Base-by-base conservation (phyloP, 2,113 vertebrate species). In the Pomatostomus ruficeps region DNA sequence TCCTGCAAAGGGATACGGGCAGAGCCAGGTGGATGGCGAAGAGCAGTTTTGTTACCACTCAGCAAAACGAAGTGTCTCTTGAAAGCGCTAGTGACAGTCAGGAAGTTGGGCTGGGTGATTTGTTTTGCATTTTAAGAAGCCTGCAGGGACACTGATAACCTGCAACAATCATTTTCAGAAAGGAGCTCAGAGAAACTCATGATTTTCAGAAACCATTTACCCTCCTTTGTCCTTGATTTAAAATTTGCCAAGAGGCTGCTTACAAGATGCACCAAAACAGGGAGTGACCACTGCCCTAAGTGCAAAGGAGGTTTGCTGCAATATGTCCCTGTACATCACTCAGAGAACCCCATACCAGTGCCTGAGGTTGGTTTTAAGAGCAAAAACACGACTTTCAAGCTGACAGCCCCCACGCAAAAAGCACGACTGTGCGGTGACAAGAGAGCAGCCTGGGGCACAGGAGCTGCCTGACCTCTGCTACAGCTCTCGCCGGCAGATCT, bases 391-490 rank as follows among this genome's bases (percentile, higher is more conserved):
- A 95, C 52, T 96, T 96, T 78, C 75, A 92, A 92, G 92, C 94
- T 94, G 92, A 90, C 94, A 93, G 91, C 75, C 91, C 82, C 83
- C 16, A 6, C 3, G 24, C 92, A 90, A 82, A 90, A 94, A 93
- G 92, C 43, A 0, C 63, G 9, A 88, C 94, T 80, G 80, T 89
- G 91, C 7, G 0, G 82, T 92, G 92, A 92, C 94, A 95, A 80
- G 79, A 94, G 92, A 96, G 95, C 85, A 93, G 92, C 96, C 96
- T 80, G 79, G 85, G 94, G 95, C 95, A 92, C 67, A 93, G 91
- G 92, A 95, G 95, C 95, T 49, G 63, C 38, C 91, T 95, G 95
- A 96, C 96, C 96, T 94, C 96, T 88, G 95, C 94, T 88, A 80
- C 92, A 77, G 92, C 92, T 92, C 92, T 91, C 3, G 6, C 57